Base-by-base conservation (phyloP, 2,113 vertebrate genomes). In the Microtus ochrogaster region DNA sequence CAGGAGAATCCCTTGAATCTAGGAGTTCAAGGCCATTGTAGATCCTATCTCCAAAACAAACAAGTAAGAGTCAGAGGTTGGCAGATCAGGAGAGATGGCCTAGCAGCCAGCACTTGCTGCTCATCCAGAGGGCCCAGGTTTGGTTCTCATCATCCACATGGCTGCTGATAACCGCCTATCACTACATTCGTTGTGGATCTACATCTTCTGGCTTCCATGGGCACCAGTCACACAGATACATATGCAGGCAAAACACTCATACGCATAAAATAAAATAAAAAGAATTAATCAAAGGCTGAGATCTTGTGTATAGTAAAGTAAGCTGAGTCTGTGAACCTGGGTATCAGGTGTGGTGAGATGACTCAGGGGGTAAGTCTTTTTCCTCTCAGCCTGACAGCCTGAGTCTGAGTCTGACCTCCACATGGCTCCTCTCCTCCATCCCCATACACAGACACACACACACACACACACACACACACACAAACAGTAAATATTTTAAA, bases 221-320 rank as follows among this genome's bases (percentile, higher is more conserved):
- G 58, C n/a, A 82, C 55, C 36, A 61, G 36, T 82, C n/a, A 61
- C 3, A 82, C 55, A 83, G 52, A 82, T 26, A 76, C 26, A 76
- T 55, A 41, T 41, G 58, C 24, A 63, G n/a, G 81, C 58, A 63
- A 63, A 41, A 41, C 81, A 83, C 52, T 39, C 55, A 39, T 61
- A 61, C n/a, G 4, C 22, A 83, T 61, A 83, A 61, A 61, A 55
- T 36, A 33, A 30, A 76, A 65, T 19, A 65, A 49, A 26, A 49
- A 74, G 49, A 85, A 33, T 36, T 58, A 58, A 68, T 22, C 47
- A 41, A 39, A 66, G 66, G 22, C 52, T 10, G 2, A 85, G 47
- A 49, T 89, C 7, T 92, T 95, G 1, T 61, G 14, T 85, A 4
- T 74, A 16, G 92, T 92, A 94, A 90, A 92, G 70, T 73, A 66